Conservation (phyloP, 2,113 vertebrate genomes). For the Trachemys scripta region DNA sequence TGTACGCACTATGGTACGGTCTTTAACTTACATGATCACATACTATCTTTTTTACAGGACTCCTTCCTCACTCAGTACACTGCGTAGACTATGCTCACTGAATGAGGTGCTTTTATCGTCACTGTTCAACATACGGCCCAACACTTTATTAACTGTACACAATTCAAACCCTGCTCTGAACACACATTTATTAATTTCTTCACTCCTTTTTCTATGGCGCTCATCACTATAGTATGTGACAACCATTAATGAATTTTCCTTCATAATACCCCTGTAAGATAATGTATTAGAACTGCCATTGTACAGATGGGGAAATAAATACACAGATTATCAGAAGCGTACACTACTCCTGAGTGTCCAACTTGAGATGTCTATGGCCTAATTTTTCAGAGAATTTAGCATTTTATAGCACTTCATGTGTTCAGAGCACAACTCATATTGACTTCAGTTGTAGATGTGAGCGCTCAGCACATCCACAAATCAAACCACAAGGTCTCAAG, state of each 20-base stretch:
- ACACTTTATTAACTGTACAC: accelerated
- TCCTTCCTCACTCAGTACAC: background rate
- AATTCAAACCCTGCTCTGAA: background rate
- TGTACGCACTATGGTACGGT: background rate
- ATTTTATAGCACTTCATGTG: background rate
- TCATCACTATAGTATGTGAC: background rate
- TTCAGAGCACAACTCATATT: background rate
- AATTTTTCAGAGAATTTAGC: background rate
- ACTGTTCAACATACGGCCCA: background rate
- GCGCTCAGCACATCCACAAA: background rate
- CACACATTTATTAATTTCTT: background rate
- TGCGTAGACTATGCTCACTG: background rate
- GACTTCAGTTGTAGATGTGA: accelerated
- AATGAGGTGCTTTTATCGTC: background rate
- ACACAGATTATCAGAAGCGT: background rate
- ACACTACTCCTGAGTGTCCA: background rate
- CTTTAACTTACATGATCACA: background rate
- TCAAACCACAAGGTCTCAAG: background rate
- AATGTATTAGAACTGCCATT: background rate
- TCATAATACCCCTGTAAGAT: background rate
- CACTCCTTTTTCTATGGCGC: background rate
- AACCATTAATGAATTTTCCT: background rate
- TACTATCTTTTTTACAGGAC: background rate
- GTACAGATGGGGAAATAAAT: background rate
- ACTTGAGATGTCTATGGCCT: background rate